Conservation (phyloP, 2,113 vertebrate species). For the Enhydra lutris region DNA sequence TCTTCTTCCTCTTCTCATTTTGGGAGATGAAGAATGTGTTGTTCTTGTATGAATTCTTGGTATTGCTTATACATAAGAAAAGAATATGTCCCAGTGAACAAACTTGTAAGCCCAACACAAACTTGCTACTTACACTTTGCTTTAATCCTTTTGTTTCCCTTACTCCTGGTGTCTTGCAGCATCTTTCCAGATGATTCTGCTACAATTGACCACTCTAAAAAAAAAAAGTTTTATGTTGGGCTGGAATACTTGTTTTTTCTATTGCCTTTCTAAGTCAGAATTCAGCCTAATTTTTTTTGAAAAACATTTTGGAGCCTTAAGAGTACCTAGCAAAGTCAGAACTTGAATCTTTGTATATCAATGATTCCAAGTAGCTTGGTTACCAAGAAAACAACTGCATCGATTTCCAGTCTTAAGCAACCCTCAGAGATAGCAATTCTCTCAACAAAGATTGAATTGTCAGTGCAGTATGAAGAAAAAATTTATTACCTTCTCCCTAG, state of each 20-base stretch:
- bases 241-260: neutral
- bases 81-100: neutral
- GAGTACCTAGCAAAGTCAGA: neutral
- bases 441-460: neutral
- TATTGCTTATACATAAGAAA: neutral
- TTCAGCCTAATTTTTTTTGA: neutral
- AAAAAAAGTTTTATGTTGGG: neutral
- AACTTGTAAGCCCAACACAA: neutral
- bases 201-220: neutral
- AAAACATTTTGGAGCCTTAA: neutral
- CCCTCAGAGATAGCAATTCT: neutral
- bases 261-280: neutral
- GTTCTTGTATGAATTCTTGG: neutral
- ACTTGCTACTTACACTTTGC: neutral
- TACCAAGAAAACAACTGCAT: neutral
- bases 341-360: neutral
- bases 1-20: neutral
- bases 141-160: neutral
- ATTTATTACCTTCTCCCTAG: neutral
- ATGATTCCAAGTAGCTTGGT: neutral
- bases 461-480: neutral
- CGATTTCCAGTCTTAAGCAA: neutral
- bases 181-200: neutral
- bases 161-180: neutral
- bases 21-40: neutral